phyloP scores from a whole-genome alignment of 2,797 vertebrate genomes.

The Cebuella pygmaea region DNA sequence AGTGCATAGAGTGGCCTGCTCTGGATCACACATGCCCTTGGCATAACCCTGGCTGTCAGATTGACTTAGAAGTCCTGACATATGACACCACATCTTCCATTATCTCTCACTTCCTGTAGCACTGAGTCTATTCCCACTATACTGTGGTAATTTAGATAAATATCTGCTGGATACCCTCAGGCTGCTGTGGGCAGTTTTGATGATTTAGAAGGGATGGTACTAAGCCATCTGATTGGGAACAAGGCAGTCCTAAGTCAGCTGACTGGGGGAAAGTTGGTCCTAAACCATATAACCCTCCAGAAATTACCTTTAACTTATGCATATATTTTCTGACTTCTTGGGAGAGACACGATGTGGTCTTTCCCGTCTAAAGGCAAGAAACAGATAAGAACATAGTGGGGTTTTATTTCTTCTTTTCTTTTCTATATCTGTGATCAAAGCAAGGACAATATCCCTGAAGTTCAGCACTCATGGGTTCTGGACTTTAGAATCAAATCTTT shows the following conservation, averaged over 20 bases:
- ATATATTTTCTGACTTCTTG: conserved; percentile 3
- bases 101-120: background rate
- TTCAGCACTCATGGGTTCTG: conserved; percentile 3
- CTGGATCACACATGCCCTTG: background rate
- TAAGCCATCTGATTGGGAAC: background rate
- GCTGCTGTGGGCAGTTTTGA: background rate
- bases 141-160: conserved; percentile 2
- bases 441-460: conserved; percentile 33
- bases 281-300: background rate
- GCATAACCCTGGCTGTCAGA: background rate
- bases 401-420: conserved; percentile 47
- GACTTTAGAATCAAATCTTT: conserved; percentile 52
- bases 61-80: background rate
- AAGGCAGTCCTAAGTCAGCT: background rate
- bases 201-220: background rate
- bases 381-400: background rate
- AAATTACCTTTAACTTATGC: conserved; percentile 9
- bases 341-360: conserved; percentile 16
- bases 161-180: background rate
- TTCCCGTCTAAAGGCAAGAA: conserved; percentile 32
- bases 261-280: background rate
- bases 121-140: background rate
- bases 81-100: background rate
- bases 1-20: background rate
- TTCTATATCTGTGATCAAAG: conserved; percentile 58